A percentile compares a stretch with the other conserved stretches of the same genome.
phyloP scores from a whole-genome alignment of 2,888 invertebrate species.

The Abrostola triplasia region DNA sequence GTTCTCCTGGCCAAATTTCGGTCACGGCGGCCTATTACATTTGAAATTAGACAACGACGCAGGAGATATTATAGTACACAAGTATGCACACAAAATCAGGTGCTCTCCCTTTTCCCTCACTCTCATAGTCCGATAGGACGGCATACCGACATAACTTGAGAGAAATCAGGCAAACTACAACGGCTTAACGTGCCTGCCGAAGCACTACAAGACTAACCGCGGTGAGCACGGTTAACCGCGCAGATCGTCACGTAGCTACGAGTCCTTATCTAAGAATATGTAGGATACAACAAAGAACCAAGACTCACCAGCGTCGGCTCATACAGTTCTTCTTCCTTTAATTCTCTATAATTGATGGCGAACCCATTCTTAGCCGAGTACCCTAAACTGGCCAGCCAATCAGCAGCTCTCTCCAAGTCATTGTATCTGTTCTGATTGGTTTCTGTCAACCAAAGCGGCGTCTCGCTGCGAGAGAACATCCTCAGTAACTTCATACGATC shows the following conservation, averaged over 20 bases:
- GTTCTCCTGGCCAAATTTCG: too few species aligned
- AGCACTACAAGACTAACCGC: too few species aligned
- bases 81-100: too few species aligned
- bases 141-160: neutral
- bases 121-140: too few species aligned
- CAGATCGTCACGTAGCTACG: too few species aligned
- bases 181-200: too few species aligned
- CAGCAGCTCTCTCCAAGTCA: constrained; percentile 89
- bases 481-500: constrained; percentile 71
- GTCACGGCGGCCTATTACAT: too few species aligned
- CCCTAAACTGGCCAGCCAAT: constrained; percentile 93
- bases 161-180: neutral
- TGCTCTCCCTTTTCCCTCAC: too few species aligned
- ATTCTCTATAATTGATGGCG: constrained; percentile 91
- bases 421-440: constrained; percentile 49
- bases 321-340: constrained; percentile 89
- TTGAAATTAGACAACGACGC: too few species aligned
- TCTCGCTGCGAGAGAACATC: constrained; percentile 66
- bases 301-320: constrained; percentile 90
- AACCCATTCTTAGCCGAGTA: constrained; percentile 92
- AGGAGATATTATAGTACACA: too few species aligned
- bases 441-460: constrained; percentile 81
- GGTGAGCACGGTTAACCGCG: too few species aligned
- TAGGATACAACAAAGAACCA: neutral
- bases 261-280: neutral